Conservation (phyloP, 2,113 vertebrate species). For the Sula dactylatra region DNA sequence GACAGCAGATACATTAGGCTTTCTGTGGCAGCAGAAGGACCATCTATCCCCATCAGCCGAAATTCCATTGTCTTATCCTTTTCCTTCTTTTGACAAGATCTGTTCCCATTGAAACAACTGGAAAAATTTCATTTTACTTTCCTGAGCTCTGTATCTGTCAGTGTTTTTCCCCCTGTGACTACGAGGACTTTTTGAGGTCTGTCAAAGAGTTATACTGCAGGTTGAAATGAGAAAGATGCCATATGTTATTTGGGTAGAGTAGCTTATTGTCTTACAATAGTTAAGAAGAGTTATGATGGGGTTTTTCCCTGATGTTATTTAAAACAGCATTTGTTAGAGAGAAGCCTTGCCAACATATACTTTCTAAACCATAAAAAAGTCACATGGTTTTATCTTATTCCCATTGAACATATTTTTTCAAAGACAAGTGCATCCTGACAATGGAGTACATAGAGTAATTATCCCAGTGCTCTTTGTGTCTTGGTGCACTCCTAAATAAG, state of each 20-base stretch:
- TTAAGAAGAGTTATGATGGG: slow-evolving; percentile 5
- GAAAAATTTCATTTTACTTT: slow-evolving; percentile 20
- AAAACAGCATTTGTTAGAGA: not conserved
- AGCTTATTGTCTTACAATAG: not conserved
- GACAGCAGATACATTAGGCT: not conserved
- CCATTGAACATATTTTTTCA: slow-evolving; percentile 16
- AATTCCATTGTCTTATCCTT: not conserved
- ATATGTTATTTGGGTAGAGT: not conserved
- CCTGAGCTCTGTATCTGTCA: not conserved
- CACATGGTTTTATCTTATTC: slow-evolving; percentile 16
- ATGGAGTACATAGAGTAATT: not conserved
- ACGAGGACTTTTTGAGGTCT: not conserved
- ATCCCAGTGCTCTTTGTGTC: not conserved
- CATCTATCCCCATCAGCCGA: not conserved
- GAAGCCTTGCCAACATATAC: slow-evolving; percentile 25
- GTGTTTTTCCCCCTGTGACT: not conserved
- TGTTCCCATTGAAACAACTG: not conserved
- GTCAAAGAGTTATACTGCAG: not conserved
- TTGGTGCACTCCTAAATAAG: not conserved
- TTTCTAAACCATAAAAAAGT: slow-evolving; percentile 14
- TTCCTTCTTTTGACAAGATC: not conserved
- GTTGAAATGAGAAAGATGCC: slow-evolving; percentile 12
- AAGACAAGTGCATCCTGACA: slow-evolving; percentile 19
- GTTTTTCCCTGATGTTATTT: slow-evolving; percentile 15
- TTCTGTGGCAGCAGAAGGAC: not conserved